Conservation (phyloP, 1,140 invertebrate genomes). For the Brachionus calyciflorus region DNA sequence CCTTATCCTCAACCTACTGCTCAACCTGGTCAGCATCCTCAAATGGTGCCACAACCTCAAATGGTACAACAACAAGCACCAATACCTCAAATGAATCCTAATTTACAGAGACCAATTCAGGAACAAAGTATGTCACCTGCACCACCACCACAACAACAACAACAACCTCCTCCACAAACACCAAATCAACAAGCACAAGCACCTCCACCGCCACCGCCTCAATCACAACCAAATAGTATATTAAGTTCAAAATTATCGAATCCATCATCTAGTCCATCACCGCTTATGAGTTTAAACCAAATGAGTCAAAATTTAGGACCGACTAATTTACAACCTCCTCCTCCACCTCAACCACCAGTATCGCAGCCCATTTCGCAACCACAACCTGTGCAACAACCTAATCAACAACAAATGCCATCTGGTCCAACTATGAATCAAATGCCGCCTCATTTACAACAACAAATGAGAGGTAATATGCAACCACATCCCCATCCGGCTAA, state of each 20-base stretch:
- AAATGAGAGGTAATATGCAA: neutral
- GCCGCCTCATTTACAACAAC: neutral
- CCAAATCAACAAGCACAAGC: conserved; percentile 27
- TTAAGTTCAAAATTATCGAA: conserved; percentile 49
- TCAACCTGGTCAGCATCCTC: conserved; percentile 18
- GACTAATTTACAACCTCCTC: neutral
- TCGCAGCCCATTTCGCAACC: neutral
- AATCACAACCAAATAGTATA: conserved; percentile 32
- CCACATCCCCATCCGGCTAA: conserved; percentile 2
- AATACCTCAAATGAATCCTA: too few relatives aligned
- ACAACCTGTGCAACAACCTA: neutral
- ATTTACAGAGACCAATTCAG: conserved; percentile 48
- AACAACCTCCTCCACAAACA: conserved; percentile 1
- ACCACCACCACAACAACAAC: conserved; percentile 28
- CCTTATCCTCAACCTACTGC: conserved; percentile 3
- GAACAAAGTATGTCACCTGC: conserved; percentile 45
- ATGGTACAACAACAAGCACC: conserved; percentile 34
- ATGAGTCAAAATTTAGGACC: conserved; percentile 16
- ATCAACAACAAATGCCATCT: neutral
- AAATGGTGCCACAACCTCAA: neutral
- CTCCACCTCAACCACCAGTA: neutral
- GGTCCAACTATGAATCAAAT: neutral
- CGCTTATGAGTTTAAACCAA: conserved; percentile 8
- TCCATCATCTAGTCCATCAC: conserved; percentile 48
- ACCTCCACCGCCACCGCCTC: neutral